Evolutionary conservation across 2,888 invertebrate species (phyloP), one percentile per base, ranked within the genome.

Genomic region (Pandemis cinnamomeana): DNA sequence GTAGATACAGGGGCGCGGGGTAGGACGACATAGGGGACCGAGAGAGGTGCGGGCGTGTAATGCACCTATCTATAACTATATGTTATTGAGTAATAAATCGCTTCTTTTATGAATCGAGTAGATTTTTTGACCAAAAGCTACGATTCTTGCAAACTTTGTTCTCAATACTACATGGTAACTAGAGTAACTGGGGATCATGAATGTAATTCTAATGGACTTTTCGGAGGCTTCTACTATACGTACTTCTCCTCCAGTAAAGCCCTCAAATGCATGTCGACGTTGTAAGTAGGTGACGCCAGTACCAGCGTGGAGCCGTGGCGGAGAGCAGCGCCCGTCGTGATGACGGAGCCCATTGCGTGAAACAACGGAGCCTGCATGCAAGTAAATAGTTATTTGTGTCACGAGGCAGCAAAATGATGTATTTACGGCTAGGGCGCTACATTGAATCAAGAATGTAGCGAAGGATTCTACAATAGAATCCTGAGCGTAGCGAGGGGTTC

Each of bases 341-440:
- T 89, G 1, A 97, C 94, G 63, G 96, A 96, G 0, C 98, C 98
- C 84, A 97, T 96, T 13, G 97, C 97, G 86, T 99, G 98, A 87
- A 98, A 98, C 61, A 98, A 91, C 0, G 98, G 98, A 0, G 69
- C 73, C 73, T 73, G 64, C 1, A 46, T 11, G 5, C 11, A 11
- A 27, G 11, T 10, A 53, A 15, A 15, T 20, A 20, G 20, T 20
- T 20, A 20, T 20, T 20, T 20, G 20, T 20, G 20, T 20, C 20
- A 20, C 20, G 1, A 20, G 20, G 20, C 0, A 20, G 20, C 20
- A 20, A 20, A 20, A 20, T 20, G 20, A 20, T 20, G 20, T 20
- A 20, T 20, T 20, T 20, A 1, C 20, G 20, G 20, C 20, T 0
- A 20, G 20, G 20, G 20, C 20, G 20, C 20, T 20, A 20, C 20